A percentile compares a stretch with the other conserved stretches of the same genome.
phyloP scores from a whole-genome alignment of 30 jellyfish, hydroid and myxozoan species.

The Aurelia sp. region DNA sequence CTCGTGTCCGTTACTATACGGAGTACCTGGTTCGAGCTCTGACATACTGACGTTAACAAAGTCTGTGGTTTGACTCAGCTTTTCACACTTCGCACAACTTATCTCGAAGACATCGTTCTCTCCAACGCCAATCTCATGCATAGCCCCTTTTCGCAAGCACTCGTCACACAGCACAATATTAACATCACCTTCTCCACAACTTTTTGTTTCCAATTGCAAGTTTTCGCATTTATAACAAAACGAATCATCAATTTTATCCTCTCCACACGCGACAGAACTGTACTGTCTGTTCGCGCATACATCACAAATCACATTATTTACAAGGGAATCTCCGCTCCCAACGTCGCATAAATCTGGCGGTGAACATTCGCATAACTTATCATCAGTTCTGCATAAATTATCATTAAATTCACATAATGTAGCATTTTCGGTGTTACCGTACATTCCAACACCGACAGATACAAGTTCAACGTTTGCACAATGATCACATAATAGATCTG shows the following conservation, averaged over 20 bases:
- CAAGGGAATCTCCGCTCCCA: conserved; percentile 69
- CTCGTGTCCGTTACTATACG: conserved; percentile 1
- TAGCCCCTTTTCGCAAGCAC: conserved; percentile 42
- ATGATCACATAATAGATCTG: conserved; percentile 72
- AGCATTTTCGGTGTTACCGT: conserved; percentile 2
- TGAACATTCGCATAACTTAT: conserved; percentile 80
- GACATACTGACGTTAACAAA: conserved; percentile 32
- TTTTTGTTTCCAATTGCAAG: conserved; percentile 47
- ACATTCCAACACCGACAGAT: conserved; percentile 79
- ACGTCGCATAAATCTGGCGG: conserved; percentile 53
- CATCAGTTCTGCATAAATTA: conserved; percentile 72
- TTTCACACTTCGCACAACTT: conserved; percentile 51
- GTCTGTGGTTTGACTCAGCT: conserved; percentile 1
- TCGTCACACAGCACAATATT: conserved; percentile 63
- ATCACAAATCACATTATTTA: conserved; percentile 77
- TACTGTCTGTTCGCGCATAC: conserved; percentile 48
- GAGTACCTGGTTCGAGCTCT: conserved; percentile 6
- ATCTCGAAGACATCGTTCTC: conserved; percentile 63
- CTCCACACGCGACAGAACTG: conserved; percentile 70
- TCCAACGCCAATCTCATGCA: conserved; percentile 73
- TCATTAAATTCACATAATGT: background rate
- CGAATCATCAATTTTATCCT: conserved; percentile 26
- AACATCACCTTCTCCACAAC: conserved; percentile 87
- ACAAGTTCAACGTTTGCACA: conserved; percentile 46
- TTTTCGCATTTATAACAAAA: conserved; percentile 44